Percentiles rank a stretch among this genome's conserved stretches.
These are phyloP conservation scores for Acropternis orthonyx DNA, from an alignment of 2,797 vertebrate species.

Conservation along the genomic window DNA sequence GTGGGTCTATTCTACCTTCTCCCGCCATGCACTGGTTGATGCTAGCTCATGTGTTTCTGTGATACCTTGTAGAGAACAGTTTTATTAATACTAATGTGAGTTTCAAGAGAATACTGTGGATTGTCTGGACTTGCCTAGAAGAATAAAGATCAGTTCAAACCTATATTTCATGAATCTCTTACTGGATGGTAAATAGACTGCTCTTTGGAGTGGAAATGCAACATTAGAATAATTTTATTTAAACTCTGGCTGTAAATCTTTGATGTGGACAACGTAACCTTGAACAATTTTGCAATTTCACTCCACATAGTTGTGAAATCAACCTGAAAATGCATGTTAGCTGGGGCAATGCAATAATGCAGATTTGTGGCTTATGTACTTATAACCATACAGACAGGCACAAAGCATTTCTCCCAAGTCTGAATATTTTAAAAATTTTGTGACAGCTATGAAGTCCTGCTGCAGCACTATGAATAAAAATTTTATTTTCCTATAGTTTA, in stretches of 20 bases:
- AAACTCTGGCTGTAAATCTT: slow-evolving; percentile 47
- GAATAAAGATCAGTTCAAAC: not conserved
- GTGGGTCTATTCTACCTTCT: not conserved
- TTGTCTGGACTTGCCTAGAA: not conserved
- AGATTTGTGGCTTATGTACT: slow-evolving; percentile 52
- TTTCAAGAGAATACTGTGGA: not conserved
- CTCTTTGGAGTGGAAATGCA: slow-evolving; percentile 36
- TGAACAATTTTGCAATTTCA: slow-evolving; percentile 36
- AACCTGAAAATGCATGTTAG: slow-evolving; percentile 48
- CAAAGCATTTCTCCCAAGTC: slow-evolving; percentile 25
- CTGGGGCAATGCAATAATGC: slow-evolving; percentile 17
- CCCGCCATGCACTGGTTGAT: not conserved
- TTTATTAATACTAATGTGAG: not conserved
- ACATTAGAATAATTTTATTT: slow-evolving; percentile 48
- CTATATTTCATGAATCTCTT: not conserved
- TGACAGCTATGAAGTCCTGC: slow-evolving; percentile 62
- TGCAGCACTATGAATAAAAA: slow-evolving; percentile 40
- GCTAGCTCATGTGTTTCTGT: not conserved
- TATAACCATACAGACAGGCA: not conserved
- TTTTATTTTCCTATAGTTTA: slow-evolving; percentile 48
- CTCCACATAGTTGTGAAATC: slow-evolving; percentile 40
- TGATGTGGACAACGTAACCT: slow-evolving; percentile 26
- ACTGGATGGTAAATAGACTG: slow-evolving; percentile 25
- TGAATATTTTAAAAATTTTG: slow-evolving; percentile 51
- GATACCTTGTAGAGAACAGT: not conserved